phyloP scores from a whole-genome alignment of 2,888 invertebrate species.

The Teleogryllus oceanicus region DNA sequence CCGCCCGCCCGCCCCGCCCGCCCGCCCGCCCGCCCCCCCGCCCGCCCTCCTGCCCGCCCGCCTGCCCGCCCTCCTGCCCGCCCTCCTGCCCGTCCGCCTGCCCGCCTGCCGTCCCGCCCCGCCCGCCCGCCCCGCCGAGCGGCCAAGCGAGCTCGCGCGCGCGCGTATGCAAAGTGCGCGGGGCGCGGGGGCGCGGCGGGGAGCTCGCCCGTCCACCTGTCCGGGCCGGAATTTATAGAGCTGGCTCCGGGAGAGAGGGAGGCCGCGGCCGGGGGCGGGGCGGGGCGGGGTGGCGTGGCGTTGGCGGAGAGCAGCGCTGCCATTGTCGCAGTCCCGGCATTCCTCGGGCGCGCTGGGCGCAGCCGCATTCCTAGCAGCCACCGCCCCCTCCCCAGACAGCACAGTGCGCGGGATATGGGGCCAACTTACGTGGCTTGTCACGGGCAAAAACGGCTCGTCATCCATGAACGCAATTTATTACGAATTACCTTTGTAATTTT shows the following conservation, averaged over 20 bases:
- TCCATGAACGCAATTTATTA: too few relatives aligned
- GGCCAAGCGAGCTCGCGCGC: not conserved
- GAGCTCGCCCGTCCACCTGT: conserved; percentile 7
- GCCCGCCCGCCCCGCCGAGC: too few relatives aligned
- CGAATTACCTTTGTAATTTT: too few relatives aligned
- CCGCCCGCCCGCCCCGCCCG: too few relatives aligned
- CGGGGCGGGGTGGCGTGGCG: not conserved
- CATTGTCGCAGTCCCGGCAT: conserved; percentile 18
- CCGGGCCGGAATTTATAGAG: conserved; percentile 7
- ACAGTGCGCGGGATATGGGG: not conserved
- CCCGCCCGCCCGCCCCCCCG: too few relatives aligned
- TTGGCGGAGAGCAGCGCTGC: not conserved
- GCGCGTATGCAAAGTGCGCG: conserved; percentile 1
- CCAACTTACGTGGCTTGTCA: too few relatives aligned
- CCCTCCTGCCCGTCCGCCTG: too few relatives aligned
- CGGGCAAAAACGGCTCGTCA: too few relatives aligned
- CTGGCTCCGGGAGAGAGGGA: not conserved
- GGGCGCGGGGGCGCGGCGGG: not conserved
- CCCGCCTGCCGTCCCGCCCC: too few relatives aligned
- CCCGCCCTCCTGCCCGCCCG: too few relatives aligned
- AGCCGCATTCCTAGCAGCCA: not conserved
- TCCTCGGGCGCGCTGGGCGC: conserved; percentile 1
- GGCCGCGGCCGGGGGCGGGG: not conserved
- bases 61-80: too few relatives aligned
- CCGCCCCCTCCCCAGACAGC: not conserved